phyloP scores from a whole-genome alignment of 1,140 invertebrate species.

The Andrena cerasifolii region DNA sequence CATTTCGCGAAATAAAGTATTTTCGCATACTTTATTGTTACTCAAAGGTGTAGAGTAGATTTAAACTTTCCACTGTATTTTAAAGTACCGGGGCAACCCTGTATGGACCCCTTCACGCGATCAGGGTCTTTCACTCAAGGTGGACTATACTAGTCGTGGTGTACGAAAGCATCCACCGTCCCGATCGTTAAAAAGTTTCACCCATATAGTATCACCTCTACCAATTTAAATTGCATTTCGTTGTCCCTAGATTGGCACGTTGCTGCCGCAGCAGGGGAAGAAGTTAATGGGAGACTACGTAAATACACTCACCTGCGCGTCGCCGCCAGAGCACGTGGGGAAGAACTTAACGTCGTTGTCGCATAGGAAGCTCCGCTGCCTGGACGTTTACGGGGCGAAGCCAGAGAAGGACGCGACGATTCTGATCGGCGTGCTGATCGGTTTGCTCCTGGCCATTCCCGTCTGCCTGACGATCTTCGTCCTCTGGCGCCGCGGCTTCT shows the following conservation, averaged over 20 bases:
- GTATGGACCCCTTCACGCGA: no score
- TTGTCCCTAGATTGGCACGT: conserved; percentile 77
- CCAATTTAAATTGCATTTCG: neutral
- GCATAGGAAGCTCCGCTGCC: conserved; percentile 83
- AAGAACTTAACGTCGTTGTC: conserved; percentile 67
- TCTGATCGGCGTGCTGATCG: conserved; percentile 86
- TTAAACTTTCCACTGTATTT: no score
- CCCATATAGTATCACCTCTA: no score
- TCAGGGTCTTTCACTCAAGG: no score
- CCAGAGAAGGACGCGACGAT: conserved; percentile 86
- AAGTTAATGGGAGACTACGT: conserved; percentile 70
- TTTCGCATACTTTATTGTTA: no score
- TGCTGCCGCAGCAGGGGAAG: conserved; percentile 83
- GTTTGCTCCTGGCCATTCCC: conserved; percentile 86
- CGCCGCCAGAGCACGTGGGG: conserved; percentile 69
- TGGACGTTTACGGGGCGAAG: conserved; percentile 84
- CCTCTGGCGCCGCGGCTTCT: conserved; percentile 85
- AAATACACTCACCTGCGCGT: conserved; percentile 62
- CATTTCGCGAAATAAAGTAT: no score
- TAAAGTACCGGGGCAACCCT: no score
- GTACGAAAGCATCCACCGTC: no score
- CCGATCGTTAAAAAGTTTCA: no score
- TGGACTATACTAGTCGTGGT: no score
- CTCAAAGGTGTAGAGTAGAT: no score
- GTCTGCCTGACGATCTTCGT: conserved; percentile 84